Evolutionary conservation across 2,888 invertebrate genomes (phyloP).

Genomic region (Leucozona laternaria): DNA sequence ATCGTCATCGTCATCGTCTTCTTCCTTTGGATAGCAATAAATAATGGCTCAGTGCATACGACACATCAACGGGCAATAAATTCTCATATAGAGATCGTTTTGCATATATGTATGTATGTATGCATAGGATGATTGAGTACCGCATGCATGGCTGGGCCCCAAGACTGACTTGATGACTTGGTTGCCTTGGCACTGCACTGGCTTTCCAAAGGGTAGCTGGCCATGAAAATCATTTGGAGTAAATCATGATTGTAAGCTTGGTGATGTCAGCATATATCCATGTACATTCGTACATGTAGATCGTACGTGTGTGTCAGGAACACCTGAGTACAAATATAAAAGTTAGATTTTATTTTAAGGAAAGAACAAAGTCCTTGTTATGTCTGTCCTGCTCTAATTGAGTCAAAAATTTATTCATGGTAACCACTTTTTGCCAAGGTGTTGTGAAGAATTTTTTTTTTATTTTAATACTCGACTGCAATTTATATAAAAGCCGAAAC

Average conservation of each 20-base stretch:
- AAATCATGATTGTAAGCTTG: constrained; percentile 66
- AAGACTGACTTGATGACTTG: constrained; percentile 16
- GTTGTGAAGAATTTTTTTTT: background rate
- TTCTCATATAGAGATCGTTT: constrained; percentile 67
- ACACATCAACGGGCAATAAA: constrained; percentile 73
- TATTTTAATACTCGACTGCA: background rate
- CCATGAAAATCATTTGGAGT: constrained; percentile 62
- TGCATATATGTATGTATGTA: constrained; percentile 40
- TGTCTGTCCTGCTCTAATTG: background rate
- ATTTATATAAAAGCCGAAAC: too few species aligned
- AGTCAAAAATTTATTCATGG: background rate
- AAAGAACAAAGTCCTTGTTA: constrained; percentile 16
- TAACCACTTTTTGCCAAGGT: background rate
- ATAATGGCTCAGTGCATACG: constrained; percentile 72
- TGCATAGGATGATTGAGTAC: constrained; percentile 63
- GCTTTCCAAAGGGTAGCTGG: constrained; percentile 47
- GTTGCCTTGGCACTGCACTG: constrained; percentile 39
- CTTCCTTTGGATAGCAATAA: constrained; percentile 58
- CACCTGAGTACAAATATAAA: constrained; percentile 50
- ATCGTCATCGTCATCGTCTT: constrained; percentile 13
- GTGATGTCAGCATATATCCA: constrained; percentile 58
- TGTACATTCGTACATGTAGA: background rate
- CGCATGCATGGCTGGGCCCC: constrained; percentile 42
- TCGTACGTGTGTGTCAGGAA: constrained; percentile 13
- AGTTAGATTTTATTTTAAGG: background rate